Conservation (phyloP, 1,140 invertebrate species). For the Chelonus insularis region DNA sequence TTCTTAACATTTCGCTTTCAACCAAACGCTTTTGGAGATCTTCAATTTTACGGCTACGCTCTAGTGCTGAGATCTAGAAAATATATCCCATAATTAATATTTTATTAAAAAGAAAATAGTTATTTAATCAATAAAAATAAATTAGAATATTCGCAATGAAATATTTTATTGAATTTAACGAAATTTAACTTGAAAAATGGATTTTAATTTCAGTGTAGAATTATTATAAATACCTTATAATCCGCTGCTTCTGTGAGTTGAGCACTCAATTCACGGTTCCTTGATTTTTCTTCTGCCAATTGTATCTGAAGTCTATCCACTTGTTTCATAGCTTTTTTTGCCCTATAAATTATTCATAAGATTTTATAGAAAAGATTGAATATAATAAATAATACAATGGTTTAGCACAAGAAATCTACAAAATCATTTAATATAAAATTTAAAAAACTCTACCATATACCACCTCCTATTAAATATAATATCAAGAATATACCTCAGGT, state of each 20-base stretch:
- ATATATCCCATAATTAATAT: neutral
- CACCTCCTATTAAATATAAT: neutral
- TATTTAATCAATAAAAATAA: too few relatives aligned
- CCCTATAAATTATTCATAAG: slow-evolving; percentile 43
- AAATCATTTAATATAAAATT: too few relatives aligned
- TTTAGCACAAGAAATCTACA: too few relatives aligned
- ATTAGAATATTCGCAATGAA: too few relatives aligned
- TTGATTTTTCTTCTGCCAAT: slow-evolving; percentile 70
- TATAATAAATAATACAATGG: too few relatives aligned
- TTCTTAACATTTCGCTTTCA: slow-evolving; percentile 72
- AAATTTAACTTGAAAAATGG: too few relatives aligned
- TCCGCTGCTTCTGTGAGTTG: slow-evolving; percentile 81
- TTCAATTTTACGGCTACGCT: slow-evolving; percentile 80
- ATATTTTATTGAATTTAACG: too few relatives aligned
- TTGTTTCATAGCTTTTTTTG: slow-evolving; percentile 77
- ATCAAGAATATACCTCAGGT: slow-evolving; percentile 60
- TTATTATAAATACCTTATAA: slow-evolving; percentile 68
- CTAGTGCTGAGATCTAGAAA: slow-evolving; percentile 74
- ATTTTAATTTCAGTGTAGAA: too few relatives aligned
- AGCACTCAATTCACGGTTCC: slow-evolving; percentile 74
- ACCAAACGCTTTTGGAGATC: slow-evolving; percentile 76
- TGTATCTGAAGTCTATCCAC: slow-evolving; percentile 74
- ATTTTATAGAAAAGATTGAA: too few relatives aligned
- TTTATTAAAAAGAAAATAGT: neutral
- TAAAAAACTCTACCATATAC: too few relatives aligned